Percentiles rank a stretch among this genome's conserved stretches.
Conservation (phyloP, 2,113 vertebrate genomes). For the Macroglossus sobrinus region DNA sequence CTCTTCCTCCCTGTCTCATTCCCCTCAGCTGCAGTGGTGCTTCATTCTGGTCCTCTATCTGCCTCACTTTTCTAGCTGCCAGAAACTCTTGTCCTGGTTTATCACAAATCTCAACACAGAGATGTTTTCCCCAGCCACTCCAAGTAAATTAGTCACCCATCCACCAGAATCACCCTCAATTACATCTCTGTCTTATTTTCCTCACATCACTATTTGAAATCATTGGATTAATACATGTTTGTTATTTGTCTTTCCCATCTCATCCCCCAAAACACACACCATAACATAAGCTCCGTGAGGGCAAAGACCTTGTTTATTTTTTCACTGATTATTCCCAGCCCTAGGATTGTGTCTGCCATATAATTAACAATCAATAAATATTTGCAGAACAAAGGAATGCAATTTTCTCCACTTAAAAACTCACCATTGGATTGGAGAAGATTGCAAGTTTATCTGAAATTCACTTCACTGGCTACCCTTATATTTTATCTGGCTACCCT, state of each 20-base stretch:
- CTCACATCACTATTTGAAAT: background rate
- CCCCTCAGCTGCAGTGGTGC: background rate
- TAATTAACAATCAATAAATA: background rate
- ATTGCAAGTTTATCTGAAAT: background rate
- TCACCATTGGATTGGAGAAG: background rate
- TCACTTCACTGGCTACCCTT: background rate
- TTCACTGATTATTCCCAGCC: background rate
- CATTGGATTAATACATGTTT: background rate
- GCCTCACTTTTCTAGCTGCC: background rate
- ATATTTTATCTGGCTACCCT: background rate
- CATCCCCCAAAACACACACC: background rate
- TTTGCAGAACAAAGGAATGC: background rate
- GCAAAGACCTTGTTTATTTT: background rate
- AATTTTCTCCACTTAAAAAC: conserved; percentile 3
- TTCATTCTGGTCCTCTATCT: background rate
- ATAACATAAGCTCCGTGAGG: background rate
- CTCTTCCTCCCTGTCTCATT: background rate
- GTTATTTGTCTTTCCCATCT: background rate
- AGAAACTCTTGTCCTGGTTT: background rate
- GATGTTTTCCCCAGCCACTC: background rate
- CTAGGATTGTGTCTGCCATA: background rate
- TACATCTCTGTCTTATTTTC: background rate
- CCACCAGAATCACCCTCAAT: background rate
- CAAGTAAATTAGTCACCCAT: background rate
- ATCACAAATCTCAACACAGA: background rate